Conservation (phyloP, 2,797 vertebrate species). For the Oreochromis mossambicus region DNA sequence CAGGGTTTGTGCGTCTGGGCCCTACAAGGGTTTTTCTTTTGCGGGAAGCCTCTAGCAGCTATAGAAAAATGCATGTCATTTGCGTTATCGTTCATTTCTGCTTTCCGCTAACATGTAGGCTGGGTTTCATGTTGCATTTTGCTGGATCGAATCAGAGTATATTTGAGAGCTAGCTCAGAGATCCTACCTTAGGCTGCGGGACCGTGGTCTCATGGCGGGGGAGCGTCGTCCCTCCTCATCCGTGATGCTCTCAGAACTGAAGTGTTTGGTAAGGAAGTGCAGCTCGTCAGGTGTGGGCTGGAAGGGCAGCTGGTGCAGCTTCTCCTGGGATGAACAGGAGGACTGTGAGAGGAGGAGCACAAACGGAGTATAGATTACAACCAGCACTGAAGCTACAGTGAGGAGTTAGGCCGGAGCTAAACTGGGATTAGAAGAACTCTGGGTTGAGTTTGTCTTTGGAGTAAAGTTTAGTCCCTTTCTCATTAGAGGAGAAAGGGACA, state of each 20-base stretch:
- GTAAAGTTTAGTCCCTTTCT: neutral
- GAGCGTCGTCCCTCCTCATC: constrained; percentile 92
- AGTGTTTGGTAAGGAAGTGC: constrained; percentile 98
- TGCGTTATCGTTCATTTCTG: neutral
- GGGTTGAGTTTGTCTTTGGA: neutral
- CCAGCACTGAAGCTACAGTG: constrained; percentile 44
- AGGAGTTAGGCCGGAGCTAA: neutral
- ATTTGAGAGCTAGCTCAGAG: neutral
- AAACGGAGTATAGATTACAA: constrained; percentile 82
- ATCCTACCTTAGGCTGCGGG: constrained; percentile 88
- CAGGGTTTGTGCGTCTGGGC: neutral
- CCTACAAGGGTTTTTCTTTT: neutral
- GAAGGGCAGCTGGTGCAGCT: constrained; percentile 97
- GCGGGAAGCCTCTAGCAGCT: neutral
- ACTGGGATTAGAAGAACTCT: neutral
- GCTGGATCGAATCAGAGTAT: neutral
- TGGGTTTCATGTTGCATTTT: neutral
- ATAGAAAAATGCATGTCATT: neutral
- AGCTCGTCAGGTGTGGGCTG: constrained; percentile 97
- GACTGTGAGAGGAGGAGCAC: constrained; percentile 89
- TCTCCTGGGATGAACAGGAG: constrained; percentile 99
- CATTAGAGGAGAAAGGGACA: neutral
- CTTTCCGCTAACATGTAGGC: neutral
- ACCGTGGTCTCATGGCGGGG: constrained; percentile 91
- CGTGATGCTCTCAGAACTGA: constrained; percentile 95